Conservation (phyloP, 2,113 vertebrate species). For the Hippotragus niger region DNA sequence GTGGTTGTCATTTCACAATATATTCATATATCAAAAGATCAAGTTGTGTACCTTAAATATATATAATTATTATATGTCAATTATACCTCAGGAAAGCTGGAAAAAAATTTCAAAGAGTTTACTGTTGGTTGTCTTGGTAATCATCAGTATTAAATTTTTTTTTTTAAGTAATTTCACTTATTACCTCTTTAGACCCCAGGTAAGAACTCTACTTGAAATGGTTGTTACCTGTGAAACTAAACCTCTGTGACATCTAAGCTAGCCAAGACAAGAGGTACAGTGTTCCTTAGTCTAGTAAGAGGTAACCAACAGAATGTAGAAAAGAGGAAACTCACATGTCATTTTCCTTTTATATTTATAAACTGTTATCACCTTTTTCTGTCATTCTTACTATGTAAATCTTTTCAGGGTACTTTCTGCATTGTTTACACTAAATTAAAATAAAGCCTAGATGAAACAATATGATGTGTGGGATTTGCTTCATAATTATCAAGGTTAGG, state of each 20-base stretch:
- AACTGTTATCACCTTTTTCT: background rate
- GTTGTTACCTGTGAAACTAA: background rate
- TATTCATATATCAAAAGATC: background rate
- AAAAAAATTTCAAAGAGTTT: background rate
- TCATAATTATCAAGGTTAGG: background rate
- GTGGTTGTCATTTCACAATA: background rate
- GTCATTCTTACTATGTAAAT: background rate
- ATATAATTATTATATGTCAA: background rate
- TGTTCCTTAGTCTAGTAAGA: background rate
- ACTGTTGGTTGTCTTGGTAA: background rate
- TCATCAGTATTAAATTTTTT: background rate
- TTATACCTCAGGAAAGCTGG: background rate
- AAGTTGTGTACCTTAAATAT: background rate
- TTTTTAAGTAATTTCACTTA: background rate
- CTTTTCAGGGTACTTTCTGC: background rate
- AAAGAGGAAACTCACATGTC: background rate
- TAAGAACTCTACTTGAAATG: background rate
- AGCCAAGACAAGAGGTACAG: background rate
- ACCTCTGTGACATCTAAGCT: background rate
- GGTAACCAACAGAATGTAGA: background rate
- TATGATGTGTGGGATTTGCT: background rate
- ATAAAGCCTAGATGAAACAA: background rate
- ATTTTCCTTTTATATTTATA: background rate
- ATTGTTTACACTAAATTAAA: conserved; percentile 1
- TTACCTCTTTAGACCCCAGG: background rate